Evolutionary conservation across 2,797 vertebrate species (phyloP).

Genomic region (Acanthurus lineatus): DNA sequence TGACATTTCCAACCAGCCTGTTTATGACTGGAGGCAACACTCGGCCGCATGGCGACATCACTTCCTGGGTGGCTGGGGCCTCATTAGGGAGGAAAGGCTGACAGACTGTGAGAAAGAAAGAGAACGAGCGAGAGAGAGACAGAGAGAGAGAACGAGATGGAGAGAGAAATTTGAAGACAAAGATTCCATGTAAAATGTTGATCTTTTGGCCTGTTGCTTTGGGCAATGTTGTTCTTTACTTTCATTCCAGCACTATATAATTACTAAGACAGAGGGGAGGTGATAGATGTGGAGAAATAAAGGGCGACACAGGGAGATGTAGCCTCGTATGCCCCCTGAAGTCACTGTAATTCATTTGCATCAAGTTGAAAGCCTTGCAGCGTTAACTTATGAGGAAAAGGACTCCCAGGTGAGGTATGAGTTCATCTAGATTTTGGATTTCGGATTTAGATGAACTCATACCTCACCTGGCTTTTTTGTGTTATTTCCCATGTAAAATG

Average conservation of each 20-base stretch:
- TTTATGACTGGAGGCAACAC: conserved; percentile 65
- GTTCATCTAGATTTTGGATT: neutral
- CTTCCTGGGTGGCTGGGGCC: conserved; percentile 65
- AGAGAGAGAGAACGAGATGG: conserved; percentile 11
- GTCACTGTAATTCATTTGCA: conserved; percentile 8
- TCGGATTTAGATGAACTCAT: too few species aligned
- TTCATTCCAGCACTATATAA: conserved; percentile 28
- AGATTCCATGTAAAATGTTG: conserved; percentile 42
- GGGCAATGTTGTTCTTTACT: conserved; percentile 34
- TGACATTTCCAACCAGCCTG: conserved; percentile 74
- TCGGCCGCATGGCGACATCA: conserved; percentile 61
- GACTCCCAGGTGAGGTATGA: neutral
- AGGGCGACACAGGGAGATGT: neutral
- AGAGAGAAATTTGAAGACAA: neutral
- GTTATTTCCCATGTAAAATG: neutral
- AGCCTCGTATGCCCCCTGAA: neutral
- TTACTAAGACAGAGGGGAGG: conserved; percentile 22
- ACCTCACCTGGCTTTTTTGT: neutral
- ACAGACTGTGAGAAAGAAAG: conserved; percentile 24
- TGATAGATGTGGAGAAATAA: neutral
- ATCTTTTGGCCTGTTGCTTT: conserved; percentile 45
- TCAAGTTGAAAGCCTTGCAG: neutral
- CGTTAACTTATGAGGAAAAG: conserved; percentile 1
- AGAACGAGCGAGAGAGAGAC: neutral
- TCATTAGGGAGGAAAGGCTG: conserved; percentile 68